Conservation (phyloP, 2,888 invertebrate species). For the Nomada goodeniana region DNA sequence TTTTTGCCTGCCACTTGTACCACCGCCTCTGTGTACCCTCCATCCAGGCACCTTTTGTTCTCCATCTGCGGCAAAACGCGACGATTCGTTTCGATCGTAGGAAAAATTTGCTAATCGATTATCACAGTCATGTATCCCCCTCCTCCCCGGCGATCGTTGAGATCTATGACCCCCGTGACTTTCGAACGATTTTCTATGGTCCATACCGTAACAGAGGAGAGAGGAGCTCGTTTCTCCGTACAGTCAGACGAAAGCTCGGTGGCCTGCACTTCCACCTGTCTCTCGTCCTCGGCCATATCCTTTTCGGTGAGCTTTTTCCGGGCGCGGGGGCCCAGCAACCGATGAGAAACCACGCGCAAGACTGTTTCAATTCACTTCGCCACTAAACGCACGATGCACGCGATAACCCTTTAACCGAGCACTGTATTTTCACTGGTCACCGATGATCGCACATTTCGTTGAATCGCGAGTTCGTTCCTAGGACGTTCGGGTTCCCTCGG, state of each 20-base stretch:
- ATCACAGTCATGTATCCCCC: too few relatives aligned
- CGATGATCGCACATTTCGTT: not conserved
- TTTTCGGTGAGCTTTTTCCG: constrained; percentile 52
- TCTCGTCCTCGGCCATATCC: constrained; percentile 75
- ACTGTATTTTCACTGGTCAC: not conserved
- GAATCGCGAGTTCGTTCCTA: not conserved
- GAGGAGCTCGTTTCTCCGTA: constrained; percentile 44
- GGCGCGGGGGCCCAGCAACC: constrained; percentile 74
- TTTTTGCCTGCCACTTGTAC: not conserved
- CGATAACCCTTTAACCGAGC: not conserved
- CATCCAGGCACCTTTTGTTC: constrained; percentile 19
- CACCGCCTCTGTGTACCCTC: not conserved
- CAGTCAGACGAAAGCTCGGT: constrained; percentile 41
- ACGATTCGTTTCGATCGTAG: not conserved
- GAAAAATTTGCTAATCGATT: not conserved
- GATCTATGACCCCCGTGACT: not conserved
- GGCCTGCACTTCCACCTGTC: constrained; percentile 51
- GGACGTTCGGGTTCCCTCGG: not conserved
- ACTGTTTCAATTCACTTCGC: constrained; percentile 13
- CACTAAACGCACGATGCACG: constrained; percentile 18
- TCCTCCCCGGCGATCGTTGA: too few relatives aligned
- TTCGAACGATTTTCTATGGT: not conserved
- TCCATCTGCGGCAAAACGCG: constrained; percentile 52
- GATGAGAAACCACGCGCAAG: constrained; percentile 76
- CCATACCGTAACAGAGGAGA: constrained; percentile 60